Base-by-base conservation (phyloP, 2,113 vertebrate genomes). In the Propithecus coquereli region DNA sequence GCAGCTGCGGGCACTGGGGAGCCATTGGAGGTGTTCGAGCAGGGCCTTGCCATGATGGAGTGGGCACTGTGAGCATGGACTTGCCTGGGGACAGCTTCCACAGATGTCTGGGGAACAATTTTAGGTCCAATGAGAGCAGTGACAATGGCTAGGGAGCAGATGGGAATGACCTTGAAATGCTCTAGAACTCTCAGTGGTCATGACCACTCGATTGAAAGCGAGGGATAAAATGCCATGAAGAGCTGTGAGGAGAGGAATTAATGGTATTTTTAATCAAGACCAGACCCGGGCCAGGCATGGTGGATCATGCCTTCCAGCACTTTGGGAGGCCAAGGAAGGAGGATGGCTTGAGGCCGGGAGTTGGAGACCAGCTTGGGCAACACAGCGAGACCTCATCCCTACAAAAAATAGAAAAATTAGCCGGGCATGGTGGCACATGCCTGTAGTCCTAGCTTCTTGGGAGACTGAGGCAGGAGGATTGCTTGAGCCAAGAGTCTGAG, bases 41-140 rank as follows among this genome's bases (percentile, higher is more conserved):
- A 25, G 30, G 50, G 18, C 25, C 54, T 71, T 65, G n/a, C 5
- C 3, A 0, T 12, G 40, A 23, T 6, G 52, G 2, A 0, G 25
- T 79, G 66, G 85, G 7, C 27, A 5, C 9, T 17, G 12, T 0
- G 3, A 59, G 61, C 61, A 40, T 20, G 0, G 25, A 17, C 54
- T 57, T 45, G 7, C 23, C 34, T 25, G 22, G 34, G 50, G 16
- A 12, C n/a, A 23, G 70, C 6, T 73, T 76, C 37, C 4, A 23
- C 22, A 61, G 45, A 34, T 9, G 3, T 10, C 37, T 25, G 17
- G 77, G 59, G 50, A 66, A 18, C 34, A 54, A n/a, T 32, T 34
- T 6, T 50, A 16, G 32, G 83, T 71, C 25, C 50, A 30, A 0
- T 0, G 1, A 63, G 50, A 23, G 5, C 10, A 0, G 34, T 22